Evolutionary conservation across 2,113 vertebrate species (phyloP).

Genomic region (Phrynocephalus versicolor): DNA sequence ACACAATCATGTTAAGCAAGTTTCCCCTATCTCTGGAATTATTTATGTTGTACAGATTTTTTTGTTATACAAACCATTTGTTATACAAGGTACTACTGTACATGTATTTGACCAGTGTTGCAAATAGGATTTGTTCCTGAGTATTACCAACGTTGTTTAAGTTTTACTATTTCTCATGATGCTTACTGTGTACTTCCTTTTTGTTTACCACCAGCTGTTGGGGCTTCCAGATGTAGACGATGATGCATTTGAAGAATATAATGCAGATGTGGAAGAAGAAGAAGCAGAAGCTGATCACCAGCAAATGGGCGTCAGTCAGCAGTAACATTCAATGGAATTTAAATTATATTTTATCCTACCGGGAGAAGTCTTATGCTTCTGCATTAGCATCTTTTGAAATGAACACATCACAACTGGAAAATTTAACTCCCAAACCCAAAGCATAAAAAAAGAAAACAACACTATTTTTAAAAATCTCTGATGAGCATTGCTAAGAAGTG

Average conservation of each 20-base stretch:
- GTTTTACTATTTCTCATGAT: not conserved
- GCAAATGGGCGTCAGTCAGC: conserved; percentile 99
- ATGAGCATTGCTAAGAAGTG: conserved; percentile 75
- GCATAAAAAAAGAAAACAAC: conserved; percentile 56
- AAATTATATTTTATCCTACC: conserved; percentile 58
- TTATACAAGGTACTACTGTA: no score
- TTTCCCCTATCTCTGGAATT: no score
- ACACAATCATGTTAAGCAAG: no score
- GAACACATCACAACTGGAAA: conserved; percentile 65
- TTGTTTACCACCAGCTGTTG: conserved; percentile 81
- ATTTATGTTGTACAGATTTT: no score
- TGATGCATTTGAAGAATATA: conserved; percentile 95
- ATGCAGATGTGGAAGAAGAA: conserved; percentile 95
- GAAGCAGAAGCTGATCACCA: conserved; percentile 96
- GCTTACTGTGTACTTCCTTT: conserved; percentile 46
- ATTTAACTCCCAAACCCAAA: conserved; percentile 64
- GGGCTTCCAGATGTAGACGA: conserved; percentile 96
- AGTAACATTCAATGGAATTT: conserved; percentile 76
- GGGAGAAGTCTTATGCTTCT: conserved; percentile 65
- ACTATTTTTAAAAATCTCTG: conserved; percentile 52
- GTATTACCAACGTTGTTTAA: not conserved
- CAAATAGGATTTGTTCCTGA: not conserved
- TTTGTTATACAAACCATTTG: no score
- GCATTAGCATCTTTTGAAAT: conserved; percentile 58
- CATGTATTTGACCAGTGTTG: not conserved